These are phyloP conservation scores for Pogonophryne albipinna DNA, from an alignment of 2,797 vertebrate species.

Conservation along the genomic window DNA sequence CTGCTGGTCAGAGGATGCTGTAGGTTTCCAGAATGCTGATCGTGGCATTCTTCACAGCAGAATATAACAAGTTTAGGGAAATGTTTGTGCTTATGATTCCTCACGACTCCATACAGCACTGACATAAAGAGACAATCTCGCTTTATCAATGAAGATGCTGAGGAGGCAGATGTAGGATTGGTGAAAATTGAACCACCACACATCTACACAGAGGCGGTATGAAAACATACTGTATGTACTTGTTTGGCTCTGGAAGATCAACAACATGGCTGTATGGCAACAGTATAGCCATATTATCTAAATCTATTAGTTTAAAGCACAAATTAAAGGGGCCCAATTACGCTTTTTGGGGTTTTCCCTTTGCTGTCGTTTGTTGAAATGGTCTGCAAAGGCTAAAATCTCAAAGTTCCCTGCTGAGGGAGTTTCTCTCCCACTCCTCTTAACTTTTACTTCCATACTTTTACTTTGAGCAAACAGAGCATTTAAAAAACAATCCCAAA, in stretches of 20 bases:
- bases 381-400: too few species aligned
- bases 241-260: neutral
- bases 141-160: slow-evolving; percentile 24
- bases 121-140: slow-evolving; percentile 26
- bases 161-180: slow-evolving; percentile 7
- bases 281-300: neutral
- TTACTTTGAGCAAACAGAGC: neutral
- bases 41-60: slow-evolving; percentile 44
- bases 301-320: neutral
- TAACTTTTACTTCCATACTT: neutral
- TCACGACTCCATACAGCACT: slow-evolving; percentile 11
- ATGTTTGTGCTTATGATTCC: slow-evolving; percentile 36
- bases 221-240: neutral
- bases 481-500: neutral
- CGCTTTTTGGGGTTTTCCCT: too few species aligned
- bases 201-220: neutral
- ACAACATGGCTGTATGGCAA: neutral
- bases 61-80: slow-evolving; percentile 56
- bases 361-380: too few species aligned
- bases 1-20: slow-evolving; percentile 68
- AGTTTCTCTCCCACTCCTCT: too few species aligned
- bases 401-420: too few species aligned
- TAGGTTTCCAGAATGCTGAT: slow-evolving; percentile 68
- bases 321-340: too few species aligned
- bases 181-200: neutral